Evolutionary conservation across 2,888 invertebrate genomes (phyloP), one percentile per base, ranked within the genome.

Genomic region (Timema cristinae): DNA sequence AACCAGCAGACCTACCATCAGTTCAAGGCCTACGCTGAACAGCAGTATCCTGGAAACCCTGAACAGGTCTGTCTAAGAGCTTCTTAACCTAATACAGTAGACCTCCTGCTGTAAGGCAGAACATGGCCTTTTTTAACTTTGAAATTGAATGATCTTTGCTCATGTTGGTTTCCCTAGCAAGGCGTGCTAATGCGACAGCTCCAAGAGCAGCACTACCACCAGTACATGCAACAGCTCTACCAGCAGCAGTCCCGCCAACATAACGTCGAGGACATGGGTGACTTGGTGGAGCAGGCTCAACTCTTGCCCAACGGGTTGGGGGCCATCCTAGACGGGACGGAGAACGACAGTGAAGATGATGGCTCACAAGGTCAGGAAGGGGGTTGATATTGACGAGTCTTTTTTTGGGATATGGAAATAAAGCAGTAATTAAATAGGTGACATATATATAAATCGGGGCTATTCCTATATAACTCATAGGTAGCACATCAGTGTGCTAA

Each of bases 121-220:
- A 32, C 32, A 32, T 32, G 1, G 32, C 32, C 32, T 32, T 32
- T 32, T 32, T 32, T 32, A 32, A 32, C 32, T 32, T 32, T 32
- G 2, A 32, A 32, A 32, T 54, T 11, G 11, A 54, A 54, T 54
- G n/a, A 54, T 54, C n/a, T 54, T 66, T 49, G n/a, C 50, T 61
- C 10, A 9, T 63, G 63, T 61, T 32, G 63, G 47, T 32, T 32
- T 32, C 32, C 32, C 9, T 91, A 98, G 86, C 99, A 99, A 86
- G 96, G 94, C 0, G 89, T 94, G 61, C 85, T 99, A 49, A 95
- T 99, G 72, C 87, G 92, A 71, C 98, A 98, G 81, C 84, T 99
- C 66, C 99, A 99, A 83, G 98, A 98, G 78, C 97, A 99, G 80
- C 99, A 99, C 83, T 99, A 97, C 81, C 95, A 97, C 81, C 98